These are phyloP conservation scores for Pygmarrhopalites habei DNA, from an alignment of 1,140 invertebrate species.

Conservation along the genomic window DNA sequence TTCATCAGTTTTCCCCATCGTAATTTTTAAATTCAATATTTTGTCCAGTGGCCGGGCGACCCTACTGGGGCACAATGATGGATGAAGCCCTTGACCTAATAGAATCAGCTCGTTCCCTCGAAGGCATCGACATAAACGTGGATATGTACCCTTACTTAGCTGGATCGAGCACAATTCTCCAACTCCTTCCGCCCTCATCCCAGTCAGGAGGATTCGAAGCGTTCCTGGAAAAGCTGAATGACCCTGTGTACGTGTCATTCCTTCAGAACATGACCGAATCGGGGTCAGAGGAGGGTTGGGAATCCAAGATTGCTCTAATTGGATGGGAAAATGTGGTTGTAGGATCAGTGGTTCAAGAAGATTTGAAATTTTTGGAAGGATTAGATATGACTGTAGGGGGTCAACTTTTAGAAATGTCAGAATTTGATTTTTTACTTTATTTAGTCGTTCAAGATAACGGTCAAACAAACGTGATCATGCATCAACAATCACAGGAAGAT, in stretches of 20 bases:
- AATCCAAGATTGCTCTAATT: slow-evolving; percentile 31
- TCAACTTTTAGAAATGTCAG: not conserved
- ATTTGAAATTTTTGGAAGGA: slow-evolving; percentile 22
- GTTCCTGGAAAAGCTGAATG: slow-evolving; percentile 18
- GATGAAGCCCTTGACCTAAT: slow-evolving; percentile 20
- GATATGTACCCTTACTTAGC: slow-evolving; percentile 37
- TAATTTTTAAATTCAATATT: no score
- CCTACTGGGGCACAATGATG: slow-evolving; percentile 29
- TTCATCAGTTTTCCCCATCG: no score
- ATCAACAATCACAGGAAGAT: slow-evolving; percentile 29
- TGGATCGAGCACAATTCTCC: slow-evolving; percentile 31
- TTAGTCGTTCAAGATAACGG: slow-evolving; percentile 22
- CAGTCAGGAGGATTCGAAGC: slow-evolving; percentile 23
- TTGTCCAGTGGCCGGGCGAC: no score
- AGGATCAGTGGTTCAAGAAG: slow-evolving; percentile 19
- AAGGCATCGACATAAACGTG: slow-evolving; percentile 28
- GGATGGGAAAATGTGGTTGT: slow-evolving; percentile 33
- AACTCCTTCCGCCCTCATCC: slow-evolving; percentile 30
- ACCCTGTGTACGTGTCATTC: slow-evolving; percentile 14
- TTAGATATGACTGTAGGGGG: slow-evolving; percentile 16
- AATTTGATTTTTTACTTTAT: slow-evolving; percentile 31
- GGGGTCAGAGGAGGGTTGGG: slow-evolving; percentile 32
- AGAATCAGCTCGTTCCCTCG: slow-evolving; percentile 14
- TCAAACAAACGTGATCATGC: slow-evolving; percentile 33
- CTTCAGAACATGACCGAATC: slow-evolving; percentile 27